phyloP scores from a whole-genome alignment of 2,113 vertebrate species.

The Rhinopomastus cyanomelas region DNA sequence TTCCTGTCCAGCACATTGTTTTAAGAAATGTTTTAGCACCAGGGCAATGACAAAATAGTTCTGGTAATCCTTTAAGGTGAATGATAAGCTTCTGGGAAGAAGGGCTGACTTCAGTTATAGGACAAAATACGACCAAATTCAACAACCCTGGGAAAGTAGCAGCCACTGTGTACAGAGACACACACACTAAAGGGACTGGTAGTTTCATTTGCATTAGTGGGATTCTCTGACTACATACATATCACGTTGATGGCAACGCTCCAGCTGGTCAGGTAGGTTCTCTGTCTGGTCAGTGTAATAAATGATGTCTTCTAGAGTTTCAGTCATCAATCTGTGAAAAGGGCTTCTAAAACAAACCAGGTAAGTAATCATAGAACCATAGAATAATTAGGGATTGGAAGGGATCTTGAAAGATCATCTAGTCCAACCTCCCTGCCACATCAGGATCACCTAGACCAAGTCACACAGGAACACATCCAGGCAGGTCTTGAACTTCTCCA shows the following conservation, averaged over 20 bases:
- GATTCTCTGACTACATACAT: neutral
- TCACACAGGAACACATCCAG: too few species aligned
- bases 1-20: slow-evolving; percentile 26
- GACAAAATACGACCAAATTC: neutral
- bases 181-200: neutral
- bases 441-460: too few species aligned
- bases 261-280: neutral
- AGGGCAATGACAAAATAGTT: slow-evolving; percentile 36
- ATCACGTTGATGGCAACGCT: neutral
- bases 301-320: neutral
- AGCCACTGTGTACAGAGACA: neutral
- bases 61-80: slow-evolving; percentile 24
- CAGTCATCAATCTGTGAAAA: neutral
- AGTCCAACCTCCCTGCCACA: too few species aligned
- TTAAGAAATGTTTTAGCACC: slow-evolving; percentile 15
- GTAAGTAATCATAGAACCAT: too few species aligned
- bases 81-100: neutral
- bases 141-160: neutral
- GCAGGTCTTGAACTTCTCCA: too few species aligned
- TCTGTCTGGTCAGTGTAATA: neutral
- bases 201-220: neutral
- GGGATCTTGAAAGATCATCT: too few species aligned
- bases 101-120: neutral
- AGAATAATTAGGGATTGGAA: too few species aligned
- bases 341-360: neutral